phyloP scores from a whole-genome alignment of 1,140 invertebrate genomes.

The Sinonovacula constricta region DNA sequence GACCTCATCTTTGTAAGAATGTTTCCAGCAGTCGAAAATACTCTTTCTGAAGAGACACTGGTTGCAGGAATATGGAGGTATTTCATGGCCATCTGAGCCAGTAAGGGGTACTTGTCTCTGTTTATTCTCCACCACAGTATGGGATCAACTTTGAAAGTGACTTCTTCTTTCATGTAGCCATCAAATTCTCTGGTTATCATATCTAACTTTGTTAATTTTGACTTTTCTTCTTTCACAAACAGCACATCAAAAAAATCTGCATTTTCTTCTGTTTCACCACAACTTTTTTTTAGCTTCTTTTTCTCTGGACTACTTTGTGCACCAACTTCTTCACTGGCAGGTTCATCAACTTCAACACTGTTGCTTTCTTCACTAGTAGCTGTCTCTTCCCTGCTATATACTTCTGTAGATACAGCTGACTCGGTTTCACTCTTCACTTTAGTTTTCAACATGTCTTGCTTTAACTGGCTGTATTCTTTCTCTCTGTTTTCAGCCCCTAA shows the following conservation, averaged over 20 bases:
- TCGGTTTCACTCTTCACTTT: too few relatives aligned
- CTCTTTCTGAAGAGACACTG: conserved; percentile 48
- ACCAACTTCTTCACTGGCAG: background rate
- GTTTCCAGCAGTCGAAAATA: conserved; percentile 48
- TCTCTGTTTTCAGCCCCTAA: conserved; percentile 1
- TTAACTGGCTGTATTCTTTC: conserved; percentile 3
- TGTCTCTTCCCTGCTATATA: conserved; percentile 1
- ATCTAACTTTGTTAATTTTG: background rate
- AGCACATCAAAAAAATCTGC: conserved; percentile 17
- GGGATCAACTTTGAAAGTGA: conserved; percentile 23
- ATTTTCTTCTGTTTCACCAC: background rate
- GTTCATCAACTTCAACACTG: background rate
- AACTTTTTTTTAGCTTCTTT: background rate
- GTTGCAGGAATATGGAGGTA: conserved; percentile 50
- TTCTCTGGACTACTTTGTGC: background rate
- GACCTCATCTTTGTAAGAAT: conserved; percentile 33
- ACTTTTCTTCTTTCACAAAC: conserved; percentile 10
- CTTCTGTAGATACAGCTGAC: too few relatives aligned
- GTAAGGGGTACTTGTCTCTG: background rate
- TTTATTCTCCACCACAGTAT: conserved; percentile 40
- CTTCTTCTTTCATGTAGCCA: conserved; percentile 12
- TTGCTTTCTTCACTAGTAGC: background rate
- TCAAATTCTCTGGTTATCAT: background rate
- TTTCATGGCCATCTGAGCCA: conserved; percentile 25
- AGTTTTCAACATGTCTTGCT: conserved; percentile 4